These are phyloP conservation scores for Leistus spinibarbis DNA, from an alignment of 2,888 invertebrate genomes.

Conservation along the genomic window DNA sequence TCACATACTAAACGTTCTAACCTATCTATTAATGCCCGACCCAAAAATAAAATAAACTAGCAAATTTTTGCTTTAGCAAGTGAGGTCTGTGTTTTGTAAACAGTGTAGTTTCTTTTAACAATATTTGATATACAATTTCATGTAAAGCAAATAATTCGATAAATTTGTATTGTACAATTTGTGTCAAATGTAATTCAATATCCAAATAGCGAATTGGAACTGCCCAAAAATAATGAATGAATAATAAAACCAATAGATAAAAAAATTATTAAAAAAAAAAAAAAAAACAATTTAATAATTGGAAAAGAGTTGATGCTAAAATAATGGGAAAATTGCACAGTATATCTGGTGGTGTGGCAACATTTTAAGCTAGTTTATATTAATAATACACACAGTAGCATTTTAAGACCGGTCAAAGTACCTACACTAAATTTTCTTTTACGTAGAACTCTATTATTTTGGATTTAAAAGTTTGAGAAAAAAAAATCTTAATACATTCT, in stretches of 20 bases:
- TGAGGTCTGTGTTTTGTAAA: not conserved
- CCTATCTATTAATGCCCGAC: not conserved
- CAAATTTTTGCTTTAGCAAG: not conserved
- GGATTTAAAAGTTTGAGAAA: not conserved
- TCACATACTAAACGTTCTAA: slow-evolving; percentile 2
- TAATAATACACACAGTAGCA: not conserved
- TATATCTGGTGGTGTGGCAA: too few relatives aligned
- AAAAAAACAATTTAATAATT: not conserved
- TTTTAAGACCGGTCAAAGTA: not conserved
- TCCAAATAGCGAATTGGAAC: too few relatives aligned
- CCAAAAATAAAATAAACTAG: not conserved
- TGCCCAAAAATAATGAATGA: not conserved
- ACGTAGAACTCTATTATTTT: not conserved
- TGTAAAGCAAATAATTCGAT: not conserved
- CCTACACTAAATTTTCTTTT: not conserved
- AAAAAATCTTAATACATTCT: not conserved
- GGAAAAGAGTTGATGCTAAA: not conserved
- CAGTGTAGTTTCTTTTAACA: slow-evolving; percentile 1
- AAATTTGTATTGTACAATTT: not conserved
- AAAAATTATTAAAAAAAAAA: not conserved
- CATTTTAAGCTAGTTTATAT: too few relatives aligned
- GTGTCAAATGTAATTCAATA: not conserved
- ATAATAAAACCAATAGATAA: not conserved
- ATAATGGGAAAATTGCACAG: not conserved
- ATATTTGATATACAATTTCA: not conserved